Base-by-base conservation (phyloP, 2,797 vertebrate species). In the Garrulus glandarius region DNA sequence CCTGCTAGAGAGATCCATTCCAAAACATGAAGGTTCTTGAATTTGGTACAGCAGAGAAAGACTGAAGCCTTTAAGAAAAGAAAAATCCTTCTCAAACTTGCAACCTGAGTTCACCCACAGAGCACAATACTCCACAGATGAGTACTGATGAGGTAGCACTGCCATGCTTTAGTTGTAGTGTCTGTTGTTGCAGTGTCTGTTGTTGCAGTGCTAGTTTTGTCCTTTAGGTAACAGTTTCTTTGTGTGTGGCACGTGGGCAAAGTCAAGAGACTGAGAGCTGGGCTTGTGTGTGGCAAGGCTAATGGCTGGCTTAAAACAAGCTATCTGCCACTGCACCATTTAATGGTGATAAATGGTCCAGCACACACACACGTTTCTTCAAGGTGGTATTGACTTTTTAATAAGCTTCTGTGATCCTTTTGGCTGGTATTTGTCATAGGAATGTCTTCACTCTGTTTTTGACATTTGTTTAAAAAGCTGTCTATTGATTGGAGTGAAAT, bases 391-490 rank as follows among this genome's bases (percentile, higher is more conserved):
- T 86, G 43, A 32, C 44, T 80, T 95, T 95, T 92, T 84, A 80
- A 91, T 90, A 93, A 56, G 52, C 41, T 87, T 94, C 29, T 86
- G 1, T 95, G 82, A 89, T 55, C 10, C 27, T 92, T 91, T 81
- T 81, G 89, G 34, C 71, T 91, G 41, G 6, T 89, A 29, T 93
- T 93, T 89, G 41, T 77, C 43, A 56, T 41, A 86, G 61, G 39
- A 94, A 82, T 2, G 9, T 89, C 67, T 85, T 76, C 30, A 27
- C 37, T 88, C 71, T 95, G 29, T 89, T 93, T 86, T 86, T 84
- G 78, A 96, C 37, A 59, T 49, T 87, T 95, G 46, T 69, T 93
- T 57, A 61, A 78, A 96, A 97, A 85, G 17, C 37, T 85, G 5
- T 86, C 50, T 93, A 1, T 94, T 94, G 59, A 80, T 72, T 89